Evolutionary conservation across 2,797 vertebrate species (phyloP).

Genomic region (Monodelphis domestica): DNA sequence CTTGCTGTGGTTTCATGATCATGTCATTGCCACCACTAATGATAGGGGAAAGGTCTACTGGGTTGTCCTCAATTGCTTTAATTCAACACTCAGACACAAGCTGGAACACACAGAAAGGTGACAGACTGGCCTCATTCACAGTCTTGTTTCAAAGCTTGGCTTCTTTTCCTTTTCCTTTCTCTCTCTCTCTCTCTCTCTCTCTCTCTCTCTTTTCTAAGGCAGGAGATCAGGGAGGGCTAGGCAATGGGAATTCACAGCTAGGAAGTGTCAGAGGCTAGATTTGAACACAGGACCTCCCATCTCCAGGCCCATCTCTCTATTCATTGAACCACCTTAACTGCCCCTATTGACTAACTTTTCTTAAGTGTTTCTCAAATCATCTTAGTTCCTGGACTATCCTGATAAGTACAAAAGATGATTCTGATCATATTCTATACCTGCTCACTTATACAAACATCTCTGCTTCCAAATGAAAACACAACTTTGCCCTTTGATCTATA

Average conservation of each 20-base stretch:
- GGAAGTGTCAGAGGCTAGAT: no score
- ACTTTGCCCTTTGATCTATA: not conserved
- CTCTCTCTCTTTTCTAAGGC: no score
- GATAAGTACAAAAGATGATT: not conserved
- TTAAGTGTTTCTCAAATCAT: not conserved
- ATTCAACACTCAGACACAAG: not conserved
- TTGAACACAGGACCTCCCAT: no score
- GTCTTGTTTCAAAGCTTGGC: not conserved
- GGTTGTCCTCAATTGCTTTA: not conserved
- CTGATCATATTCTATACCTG: not conserved
- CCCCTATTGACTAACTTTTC: not conserved
- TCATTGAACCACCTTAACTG: no score
- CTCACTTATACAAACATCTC: not conserved
- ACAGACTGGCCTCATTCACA: no score
- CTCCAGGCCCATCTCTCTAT: no score
- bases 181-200: no score
- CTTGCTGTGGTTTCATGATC: constrained; percentile 47
- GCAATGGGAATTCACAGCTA: no score
- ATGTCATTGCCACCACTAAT: constrained; percentile 33
- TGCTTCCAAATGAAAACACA: not conserved
- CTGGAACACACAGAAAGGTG: not conserved
- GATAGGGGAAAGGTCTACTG: not conserved
- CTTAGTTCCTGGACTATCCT: not conserved
- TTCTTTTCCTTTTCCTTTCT: not conserved
- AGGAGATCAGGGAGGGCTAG: no score